A percentile compares a stretch with the other conserved stretches of the same genome.
Evolutionary conservation across 2,797 vertebrate genomes (phyloP).

Genomic region (Rallus crepitans): DNA sequence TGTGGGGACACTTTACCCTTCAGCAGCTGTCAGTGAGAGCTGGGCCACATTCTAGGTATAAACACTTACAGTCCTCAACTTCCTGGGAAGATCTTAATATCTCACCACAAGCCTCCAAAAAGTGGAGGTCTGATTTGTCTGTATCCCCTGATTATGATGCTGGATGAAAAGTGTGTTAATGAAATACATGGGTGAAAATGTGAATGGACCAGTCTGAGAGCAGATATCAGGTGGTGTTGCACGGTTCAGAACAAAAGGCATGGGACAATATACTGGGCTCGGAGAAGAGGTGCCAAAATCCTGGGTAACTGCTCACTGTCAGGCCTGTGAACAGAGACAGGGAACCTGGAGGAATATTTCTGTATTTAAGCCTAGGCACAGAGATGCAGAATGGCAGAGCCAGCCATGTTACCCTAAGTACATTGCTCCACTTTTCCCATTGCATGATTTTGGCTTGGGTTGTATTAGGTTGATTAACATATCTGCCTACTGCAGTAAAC

Average conservation of each 20-base stretch:
- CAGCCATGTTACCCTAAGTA: not conserved
- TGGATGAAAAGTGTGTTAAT: not conserved
- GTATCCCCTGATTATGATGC: not conserved
- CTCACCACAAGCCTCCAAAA: not conserved
- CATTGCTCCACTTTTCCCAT: not conserved
- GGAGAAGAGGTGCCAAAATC: not conserved
- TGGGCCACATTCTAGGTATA: not conserved
- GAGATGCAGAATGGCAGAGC: not conserved
- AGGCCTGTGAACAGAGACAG: not conserved
- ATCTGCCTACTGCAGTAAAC: not conserved
- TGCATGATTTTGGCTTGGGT: not conserved
- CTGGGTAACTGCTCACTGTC: not conserved
- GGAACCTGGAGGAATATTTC: not conserved
- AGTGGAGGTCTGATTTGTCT: not conserved
- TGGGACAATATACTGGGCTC: not conserved
- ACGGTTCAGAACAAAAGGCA: not conserved
- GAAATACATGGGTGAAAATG: not conserved
- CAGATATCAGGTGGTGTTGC: not conserved
- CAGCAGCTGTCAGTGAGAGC: not conserved
- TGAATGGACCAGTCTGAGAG: not conserved
- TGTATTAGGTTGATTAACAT: not conserved
- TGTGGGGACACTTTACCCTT: not conserved
- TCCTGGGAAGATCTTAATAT: not conserved
- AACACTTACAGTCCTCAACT: not conserved
- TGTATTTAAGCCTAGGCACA: not conserved